Evolutionary conservation across 2,797 vertebrate species (phyloP).

Genomic region (Pelochelys cantorii): DNA sequence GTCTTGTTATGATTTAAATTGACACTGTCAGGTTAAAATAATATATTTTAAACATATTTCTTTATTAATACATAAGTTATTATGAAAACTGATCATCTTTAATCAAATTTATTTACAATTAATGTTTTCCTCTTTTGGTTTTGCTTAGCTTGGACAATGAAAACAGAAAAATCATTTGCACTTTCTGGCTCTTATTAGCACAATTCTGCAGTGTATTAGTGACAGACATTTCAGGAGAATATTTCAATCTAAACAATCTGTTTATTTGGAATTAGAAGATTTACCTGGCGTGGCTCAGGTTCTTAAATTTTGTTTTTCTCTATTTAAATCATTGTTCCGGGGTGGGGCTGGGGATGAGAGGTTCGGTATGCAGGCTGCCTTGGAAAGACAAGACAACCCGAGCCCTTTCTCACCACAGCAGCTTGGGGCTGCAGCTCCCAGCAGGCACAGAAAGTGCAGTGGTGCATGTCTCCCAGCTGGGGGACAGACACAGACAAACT

Average conservation of each 20-base stretch:
- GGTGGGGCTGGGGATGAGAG: too few species aligned
- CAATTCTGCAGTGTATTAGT: not conserved
- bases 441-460: too few species aligned
- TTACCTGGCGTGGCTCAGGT: too few species aligned
- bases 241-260: not conserved
- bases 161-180: not conserved
- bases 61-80: constrained; percentile 10
- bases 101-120: not conserved
- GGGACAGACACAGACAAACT: too few species aligned
- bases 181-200: not conserved
- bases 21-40: constrained; percentile 18
- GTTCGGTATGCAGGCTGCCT: too few species aligned
- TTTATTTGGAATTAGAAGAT: not conserved
- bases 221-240: not conserved
- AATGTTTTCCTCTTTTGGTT: not conserved
- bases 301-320: too few species aligned
- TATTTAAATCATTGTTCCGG: too few species aligned
- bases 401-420: too few species aligned
- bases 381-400: too few species aligned
- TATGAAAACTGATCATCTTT: not conserved
- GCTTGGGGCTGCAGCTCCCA: too few species aligned
- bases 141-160: not conserved
- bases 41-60: not conserved
- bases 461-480: too few species aligned
- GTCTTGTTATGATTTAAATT: not conserved